Percentiles rank a stretch among this genome's conserved stretches.
Evolutionary conservation across 1,140 invertebrate genomes (phyloP).

Genomic region (Octopus bimaculoides): DNA sequence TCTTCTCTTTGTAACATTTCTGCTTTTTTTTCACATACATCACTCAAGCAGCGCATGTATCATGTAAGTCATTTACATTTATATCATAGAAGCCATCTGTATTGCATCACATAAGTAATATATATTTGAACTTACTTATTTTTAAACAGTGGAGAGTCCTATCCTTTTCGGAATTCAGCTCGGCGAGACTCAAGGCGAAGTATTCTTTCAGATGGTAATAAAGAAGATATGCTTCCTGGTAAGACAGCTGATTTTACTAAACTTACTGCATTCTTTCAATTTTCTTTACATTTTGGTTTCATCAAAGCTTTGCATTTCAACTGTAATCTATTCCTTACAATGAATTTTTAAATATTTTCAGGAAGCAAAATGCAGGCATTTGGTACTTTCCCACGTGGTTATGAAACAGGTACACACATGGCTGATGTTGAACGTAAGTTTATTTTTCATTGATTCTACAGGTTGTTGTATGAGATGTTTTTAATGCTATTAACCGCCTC

Average conservation of each 20-base stretch:
- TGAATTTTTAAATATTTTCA: conserved; percentile 13
- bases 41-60: too few species aligned
- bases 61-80: too few species aligned
- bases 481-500: too few species aligned
- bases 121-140: too few species aligned
- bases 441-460: neutral
- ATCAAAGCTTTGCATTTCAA: neutral
- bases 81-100: too few species aligned
- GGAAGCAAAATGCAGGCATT: conserved; percentile 37
- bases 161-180: conserved; percentile 27
- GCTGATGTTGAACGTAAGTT: conserved; percentile 20
- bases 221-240: conserved; percentile 29
- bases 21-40: too few species aligned
- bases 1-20: too few species aligned
- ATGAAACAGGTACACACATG: conserved; percentile 27
- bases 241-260: too few species aligned
- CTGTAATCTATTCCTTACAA: neutral
- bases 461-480: too few species aligned
- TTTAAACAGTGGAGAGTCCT: conserved; percentile 34
- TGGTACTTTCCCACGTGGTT: conserved; percentile 42
- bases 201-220: conserved; percentile 36
- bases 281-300: neutral
- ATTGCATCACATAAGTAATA: too few species aligned
- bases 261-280: too few species aligned
- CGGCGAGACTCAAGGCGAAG: conserved; percentile 36